A percentile compares a stretch with the other conserved stretches of the same genome.
phyloP scores from a whole-genome alignment of 2,797 vertebrate genomes.

The Pteropus rufus region DNA sequence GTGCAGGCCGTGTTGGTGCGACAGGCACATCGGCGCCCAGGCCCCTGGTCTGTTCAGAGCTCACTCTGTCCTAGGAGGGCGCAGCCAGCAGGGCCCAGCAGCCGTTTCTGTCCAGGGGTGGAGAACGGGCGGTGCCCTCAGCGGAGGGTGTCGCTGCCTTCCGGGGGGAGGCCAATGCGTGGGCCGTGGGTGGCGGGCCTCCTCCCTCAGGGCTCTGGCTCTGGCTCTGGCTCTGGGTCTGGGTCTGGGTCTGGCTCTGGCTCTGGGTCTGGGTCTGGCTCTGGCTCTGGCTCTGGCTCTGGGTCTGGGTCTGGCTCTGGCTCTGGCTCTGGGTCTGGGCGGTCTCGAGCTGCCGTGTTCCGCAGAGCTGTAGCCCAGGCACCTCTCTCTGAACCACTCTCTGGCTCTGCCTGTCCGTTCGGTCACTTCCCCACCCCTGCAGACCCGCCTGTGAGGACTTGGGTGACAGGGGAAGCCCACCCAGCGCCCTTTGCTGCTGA shows the following conservation, averaged over 20 bases:
- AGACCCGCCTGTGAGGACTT: background rate
- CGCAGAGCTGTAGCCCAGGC: background rate
- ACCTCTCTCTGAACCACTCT: background rate
- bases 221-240: too few relatives aligned
- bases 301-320: background rate
- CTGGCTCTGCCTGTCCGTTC: background rate
- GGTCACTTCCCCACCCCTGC: background rate
- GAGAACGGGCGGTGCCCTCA: accelerated
- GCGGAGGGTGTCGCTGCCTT: background rate
- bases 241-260: too few relatives aligned
- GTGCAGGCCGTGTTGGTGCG: background rate
- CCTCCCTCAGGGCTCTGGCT: background rate
- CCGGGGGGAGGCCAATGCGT: accelerated
- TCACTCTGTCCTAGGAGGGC: background rate
- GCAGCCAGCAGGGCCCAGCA: too few relatives aligned
- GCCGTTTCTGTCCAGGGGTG: background rate
- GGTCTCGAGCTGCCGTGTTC: too few relatives aligned
- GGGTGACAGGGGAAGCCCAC: background rate
- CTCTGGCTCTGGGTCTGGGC: too few relatives aligned
- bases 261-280: too few relatives aligned
- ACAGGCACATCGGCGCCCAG: background rate
- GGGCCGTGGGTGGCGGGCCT: too few relatives aligned
- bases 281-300: background rate
- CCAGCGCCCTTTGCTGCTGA: background rate
- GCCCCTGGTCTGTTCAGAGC: background rate